Evolutionary conservation across 2,113 vertebrate genomes (phyloP).

Genomic region (Amblyopsis rosae): DNA sequence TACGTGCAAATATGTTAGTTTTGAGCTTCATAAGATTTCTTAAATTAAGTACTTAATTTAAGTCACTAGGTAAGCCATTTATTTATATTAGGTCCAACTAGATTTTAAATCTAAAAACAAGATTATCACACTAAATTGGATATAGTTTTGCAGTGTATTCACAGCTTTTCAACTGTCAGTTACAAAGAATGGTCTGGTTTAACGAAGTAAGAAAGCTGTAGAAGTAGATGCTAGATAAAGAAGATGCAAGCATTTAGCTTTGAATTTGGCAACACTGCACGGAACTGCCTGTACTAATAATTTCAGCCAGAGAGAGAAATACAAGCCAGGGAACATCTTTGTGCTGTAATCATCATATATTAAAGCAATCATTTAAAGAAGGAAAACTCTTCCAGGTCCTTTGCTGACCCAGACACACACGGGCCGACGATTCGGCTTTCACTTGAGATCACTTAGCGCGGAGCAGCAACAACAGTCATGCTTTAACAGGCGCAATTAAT

Average conservation of each 20-base stretch:
- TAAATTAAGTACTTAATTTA: too few relatives aligned
- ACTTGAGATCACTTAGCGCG: slow-evolving; percentile 15
- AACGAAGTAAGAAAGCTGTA: too few relatives aligned
- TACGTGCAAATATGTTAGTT: too few relatives aligned
- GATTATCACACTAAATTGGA: too few relatives aligned
- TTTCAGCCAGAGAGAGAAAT: background rate
- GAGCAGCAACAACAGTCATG: slow-evolving; percentile 8
- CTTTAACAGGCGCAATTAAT: slow-evolving; percentile 41
- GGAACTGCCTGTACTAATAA: background rate
- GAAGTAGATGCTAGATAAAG: too few relatives aligned
- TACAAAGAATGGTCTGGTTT: background rate
- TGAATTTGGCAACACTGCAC: too few relatives aligned
- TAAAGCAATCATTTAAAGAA: background rate
- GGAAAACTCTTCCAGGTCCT: background rate
- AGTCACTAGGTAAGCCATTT: too few relatives aligned
- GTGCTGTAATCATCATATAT: background rate
- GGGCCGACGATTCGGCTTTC: background rate
- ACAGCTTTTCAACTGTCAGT: background rate
- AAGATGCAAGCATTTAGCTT: too few relatives aligned
- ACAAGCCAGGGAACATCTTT: background rate
- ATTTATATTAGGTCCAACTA: too few relatives aligned
- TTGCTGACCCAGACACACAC: background rate
- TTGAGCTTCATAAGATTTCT: too few relatives aligned
- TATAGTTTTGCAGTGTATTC: background rate
- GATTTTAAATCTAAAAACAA: too few relatives aligned